These are phyloP conservation scores for Limnephilus auricula DNA, from an alignment of 2,888 invertebrate species.

Conservation along the genomic window DNA sequence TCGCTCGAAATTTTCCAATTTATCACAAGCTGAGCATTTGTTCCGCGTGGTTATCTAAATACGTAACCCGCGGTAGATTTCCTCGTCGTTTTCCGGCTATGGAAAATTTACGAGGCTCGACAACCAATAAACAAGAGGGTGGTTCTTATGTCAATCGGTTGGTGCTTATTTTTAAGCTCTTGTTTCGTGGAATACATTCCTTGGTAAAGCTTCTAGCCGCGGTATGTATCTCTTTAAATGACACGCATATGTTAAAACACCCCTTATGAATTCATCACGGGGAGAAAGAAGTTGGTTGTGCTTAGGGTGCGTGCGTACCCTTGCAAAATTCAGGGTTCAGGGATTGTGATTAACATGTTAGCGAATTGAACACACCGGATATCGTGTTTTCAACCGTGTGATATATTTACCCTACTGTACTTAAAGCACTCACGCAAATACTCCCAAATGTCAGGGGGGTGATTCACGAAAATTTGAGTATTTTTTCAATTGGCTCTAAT, in stretches of 20 bases:
- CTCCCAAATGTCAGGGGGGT: background rate
- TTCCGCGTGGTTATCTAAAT: background rate
- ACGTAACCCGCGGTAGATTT: background rate
- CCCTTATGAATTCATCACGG: background rate
- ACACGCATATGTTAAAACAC: constrained; percentile 17
- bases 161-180: background rate
- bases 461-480: background rate
- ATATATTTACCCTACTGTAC: background rate
- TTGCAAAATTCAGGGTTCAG: background rate
- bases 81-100: background rate
- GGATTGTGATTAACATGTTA: constrained; percentile 19
- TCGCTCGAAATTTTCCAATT: background rate
- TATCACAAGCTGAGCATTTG: background rate
- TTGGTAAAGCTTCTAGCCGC: background rate
- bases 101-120: background rate
- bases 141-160: background rate
- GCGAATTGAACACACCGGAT: constrained; percentile 15
- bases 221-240: constrained; percentile 7
- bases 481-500: too few relatives aligned
- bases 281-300: constrained; percentile 10
- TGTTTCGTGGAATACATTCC: background rate
- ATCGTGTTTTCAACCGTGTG: background rate
- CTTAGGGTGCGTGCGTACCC: background rate
- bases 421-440: background rate
- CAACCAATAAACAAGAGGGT: background rate